Base-by-base conservation (phyloP, 1,140 invertebrate species). In the Prorops nasuta region DNA sequence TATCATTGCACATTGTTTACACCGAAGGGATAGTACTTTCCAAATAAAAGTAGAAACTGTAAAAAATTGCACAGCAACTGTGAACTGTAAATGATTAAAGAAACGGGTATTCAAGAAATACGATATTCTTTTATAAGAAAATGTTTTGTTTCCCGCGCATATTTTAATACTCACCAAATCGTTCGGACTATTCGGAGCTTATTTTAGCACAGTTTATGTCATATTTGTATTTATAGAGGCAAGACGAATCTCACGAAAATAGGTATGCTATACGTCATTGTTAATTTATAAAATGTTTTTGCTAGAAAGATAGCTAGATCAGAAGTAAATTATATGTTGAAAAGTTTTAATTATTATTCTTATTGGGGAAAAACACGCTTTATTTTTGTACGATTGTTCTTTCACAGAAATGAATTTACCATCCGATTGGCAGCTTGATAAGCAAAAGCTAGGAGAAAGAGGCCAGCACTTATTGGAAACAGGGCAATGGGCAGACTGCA, bases 401-500 rank as follows among this genome's bases (percentile, higher is more conserved):
- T n/a, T n/a, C n/a, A n/a, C n/a, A 21, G 40, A 58, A 15, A 74
- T 75, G 72, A 61, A 66, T 45, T 49, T 69, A 24, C 67, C 74
- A 12, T 77, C 69, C 52, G 88, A 91, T 65, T 91, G 89, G 89
- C 89, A 91, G 71, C 81, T 83, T 48, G 80, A 79, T 48, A 84
- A 85, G 49, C 82, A 84, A 41, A 81, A 83, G 58, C 74, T 90
- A 17, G 83, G 84, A 47, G 81, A 89, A 61, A 77, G 89, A 40
- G 86, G 86, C 4, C 79, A 82, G 41, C 82, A 88, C 67, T 63
- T 92, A 19, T 66, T 91, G 3, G 84, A 89, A 58, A 84, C 84
- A 10, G 86, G 86, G 42, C 83, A 86, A 74, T 91, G 88, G 88
- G 83, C 86, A 8, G 89, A 92, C 60, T 91, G 89, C 66, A 83